Evolutionary conservation across 1,140 invertebrate species (phyloP), one percentile per base, ranked within the genome.

Genomic region (Drosophila truncata): DNA sequence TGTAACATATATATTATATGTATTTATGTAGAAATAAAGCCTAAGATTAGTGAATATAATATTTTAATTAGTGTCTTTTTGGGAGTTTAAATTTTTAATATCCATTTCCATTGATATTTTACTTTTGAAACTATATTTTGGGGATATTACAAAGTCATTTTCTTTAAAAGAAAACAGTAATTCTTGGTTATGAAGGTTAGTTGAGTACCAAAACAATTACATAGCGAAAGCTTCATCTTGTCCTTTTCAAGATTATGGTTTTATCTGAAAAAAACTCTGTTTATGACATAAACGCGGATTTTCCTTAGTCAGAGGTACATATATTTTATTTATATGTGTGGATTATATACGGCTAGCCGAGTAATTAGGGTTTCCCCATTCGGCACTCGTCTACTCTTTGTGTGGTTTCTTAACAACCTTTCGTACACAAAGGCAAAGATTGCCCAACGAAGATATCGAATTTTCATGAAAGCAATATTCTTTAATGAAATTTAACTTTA

Each of bases 1-100:
- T 35, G 39, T 57, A 31, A 57, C 20, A 46, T 46, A 46, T 46
- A 29, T 25, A 4, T 25, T 25, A 25, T 25, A 71, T 82, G 59
- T 81, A 81, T 81, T 59, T 82, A 81, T 76, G 5, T 71, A 71
- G 47, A 60, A 60, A 74, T 74, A 66, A 78, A 73, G 23, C 16
- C 33, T 42, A 61, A 57, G 29, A 55, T 57, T 60, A 82, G 67
- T 54, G 13, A 31, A 57, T 44, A 16, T 41, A 33, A 25, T 1
- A 23, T 0, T 23, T 54, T 6, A 16, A 10, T 16, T 33, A 4
- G 18, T 23, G 11, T 23, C 7, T 16, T 35, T 35, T 54, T 14
- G 3, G 29, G 31, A 20, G 2, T 31, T 8, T 46, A 1, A n/a
- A n/a, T 18, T 13, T 1, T 29, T 31, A 27, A 11, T 10, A 18